Evolutionary conservation across 2,888 invertebrate genomes (phyloP), one percentile per base, ranked within the genome.

Genomic region (Chromoteleia sp.): DNA sequence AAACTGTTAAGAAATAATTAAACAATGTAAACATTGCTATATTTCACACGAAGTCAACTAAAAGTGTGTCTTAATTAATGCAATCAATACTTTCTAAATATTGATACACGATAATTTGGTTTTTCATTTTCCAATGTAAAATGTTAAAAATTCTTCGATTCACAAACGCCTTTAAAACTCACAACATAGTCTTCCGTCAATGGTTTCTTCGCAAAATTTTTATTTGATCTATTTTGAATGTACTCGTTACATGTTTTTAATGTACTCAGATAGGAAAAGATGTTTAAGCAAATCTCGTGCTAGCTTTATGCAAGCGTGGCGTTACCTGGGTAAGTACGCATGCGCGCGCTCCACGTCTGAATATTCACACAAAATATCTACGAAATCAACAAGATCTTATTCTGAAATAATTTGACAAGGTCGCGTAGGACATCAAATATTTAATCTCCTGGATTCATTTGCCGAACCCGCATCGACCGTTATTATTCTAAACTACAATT

Each of bases 401-500:
- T 8, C 6, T 12, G 29, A 54, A 61, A 52, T 61, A 2, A 58
- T 68, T 33, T 61, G 17, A 70, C 59, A 41, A 68, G 67, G 67
- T 77, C 68, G 73, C 65, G 33, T 81, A 33, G 74, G 70, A 68
- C 61, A 77, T 67, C 45, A 61, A 71, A 81, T 63, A 45, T 30
- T 59, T 45, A 71, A 74, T 77, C 77, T 48, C 63, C 67, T 68
- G 63, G 56, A 63, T 75, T 48, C 41, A 82, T 75, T 81, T 82
- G 67, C 54, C 75, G 82, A 70, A 75, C 82, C 81, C 82, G 78
- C 73, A 83, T 84, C 83, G 82, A 84, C 82, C 85, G 85, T 81
- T 83, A 75, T 65, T 84, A 77, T 43, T 76, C 85, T 87, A 86
- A 83, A 81, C 87, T 88, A 88, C 80, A 59, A 80, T 87, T 88